These are phyloP conservation scores for Meandrusa payeni DNA, from an alignment of 2,888 invertebrate genomes.

Conservation along the genomic window DNA sequence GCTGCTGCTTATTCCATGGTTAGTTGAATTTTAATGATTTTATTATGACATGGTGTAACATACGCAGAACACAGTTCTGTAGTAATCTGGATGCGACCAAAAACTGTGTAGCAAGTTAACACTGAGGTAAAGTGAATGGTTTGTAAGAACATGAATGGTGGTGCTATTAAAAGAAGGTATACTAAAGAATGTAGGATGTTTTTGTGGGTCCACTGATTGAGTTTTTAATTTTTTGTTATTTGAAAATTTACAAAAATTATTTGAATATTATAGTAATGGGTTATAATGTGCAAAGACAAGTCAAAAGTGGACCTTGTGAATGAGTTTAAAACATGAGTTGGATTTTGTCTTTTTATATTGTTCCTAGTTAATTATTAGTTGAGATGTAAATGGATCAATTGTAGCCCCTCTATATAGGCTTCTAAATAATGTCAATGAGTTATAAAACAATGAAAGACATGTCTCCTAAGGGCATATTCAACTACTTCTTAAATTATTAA, in stretches of 20 bases:
- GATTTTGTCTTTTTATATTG: slow-evolving; percentile 67
- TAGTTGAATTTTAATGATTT: slow-evolving; percentile 21
- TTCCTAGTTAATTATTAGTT: slow-evolving; percentile 46
- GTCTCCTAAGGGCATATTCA: no score
- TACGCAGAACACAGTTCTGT: slow-evolving; percentile 22
- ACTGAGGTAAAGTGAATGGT: slow-evolving; percentile 2
- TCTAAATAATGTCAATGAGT: no score
- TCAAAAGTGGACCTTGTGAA: slow-evolving; percentile 43
- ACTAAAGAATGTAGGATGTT: slow-evolving; percentile 50
- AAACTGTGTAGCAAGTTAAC: slow-evolving; percentile 3
- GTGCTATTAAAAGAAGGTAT: slow-evolving; percentile 74
- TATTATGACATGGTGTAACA: not conserved
- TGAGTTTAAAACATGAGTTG: slow-evolving; percentile 51
- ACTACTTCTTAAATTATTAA: no score
- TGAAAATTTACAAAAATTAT: slow-evolving; percentile 6
- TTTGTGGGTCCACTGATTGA: slow-evolving; percentile 44
- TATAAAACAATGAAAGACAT: no score
- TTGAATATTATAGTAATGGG: slow-evolving; percentile 5
- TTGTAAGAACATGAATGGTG: slow-evolving; percentile 56
- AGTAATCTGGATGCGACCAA: slow-evolving; percentile 8
- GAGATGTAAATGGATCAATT: slow-evolving; percentile 7
- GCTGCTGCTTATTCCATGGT: slow-evolving; percentile 11
- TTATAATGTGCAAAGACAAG: slow-evolving; percentile 5
- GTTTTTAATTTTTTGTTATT: not conserved
- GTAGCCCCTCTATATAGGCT: no score